Conservation (phyloP, 2,113 vertebrate species). For the Scatophagus argus region DNA sequence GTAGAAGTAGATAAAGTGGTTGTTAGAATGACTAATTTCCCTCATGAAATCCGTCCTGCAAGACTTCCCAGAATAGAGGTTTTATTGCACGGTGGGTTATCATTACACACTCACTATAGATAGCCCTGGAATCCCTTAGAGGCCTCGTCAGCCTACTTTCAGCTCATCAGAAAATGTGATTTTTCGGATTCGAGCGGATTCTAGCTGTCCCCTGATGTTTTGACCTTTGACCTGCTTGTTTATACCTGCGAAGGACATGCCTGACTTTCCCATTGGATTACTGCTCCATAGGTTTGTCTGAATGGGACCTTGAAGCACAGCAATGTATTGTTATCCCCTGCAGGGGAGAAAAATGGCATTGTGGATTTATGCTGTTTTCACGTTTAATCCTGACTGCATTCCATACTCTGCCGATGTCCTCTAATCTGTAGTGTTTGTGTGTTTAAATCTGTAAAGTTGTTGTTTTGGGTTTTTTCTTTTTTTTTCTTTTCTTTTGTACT, state of each 20-base stretch:
- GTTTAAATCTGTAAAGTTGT: conserved; percentile 17
- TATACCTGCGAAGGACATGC: conserved; percentile 10
- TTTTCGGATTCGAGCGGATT: conserved; percentile 16
- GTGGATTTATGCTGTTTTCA: conserved; percentile 33
- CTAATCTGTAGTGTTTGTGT: conserved; percentile 40
- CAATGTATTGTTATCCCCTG: background rate
- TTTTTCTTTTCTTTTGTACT: conserved; percentile 9
- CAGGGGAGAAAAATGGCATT: background rate
- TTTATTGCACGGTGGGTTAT: conserved; percentile 54
- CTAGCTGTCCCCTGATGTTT: background rate
- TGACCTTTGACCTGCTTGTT: conserved; percentile 43
- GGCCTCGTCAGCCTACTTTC: conserved; percentile 61
- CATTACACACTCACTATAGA: conserved; percentile 63
- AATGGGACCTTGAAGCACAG: conserved; percentile 25
- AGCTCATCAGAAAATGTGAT: conserved; percentile 34
- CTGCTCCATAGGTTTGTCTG: background rate
- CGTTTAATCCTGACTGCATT: conserved; percentile 18
- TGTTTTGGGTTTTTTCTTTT: no score
- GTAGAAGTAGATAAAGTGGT: conserved; percentile 44
- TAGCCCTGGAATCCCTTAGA: conserved; percentile 69
- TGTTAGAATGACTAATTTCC: conserved; percentile 71
- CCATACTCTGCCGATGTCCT: conserved; percentile 26
- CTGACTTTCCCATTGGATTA: conserved; percentile 12
- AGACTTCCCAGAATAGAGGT: conserved; percentile 57
- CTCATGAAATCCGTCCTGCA: conserved; percentile 53